Evolutionary conservation across 2,797 vertebrate genomes (phyloP), one percentile per base, ranked within the genome.

Genomic region (Hephaestus fuliginosus): DNA sequence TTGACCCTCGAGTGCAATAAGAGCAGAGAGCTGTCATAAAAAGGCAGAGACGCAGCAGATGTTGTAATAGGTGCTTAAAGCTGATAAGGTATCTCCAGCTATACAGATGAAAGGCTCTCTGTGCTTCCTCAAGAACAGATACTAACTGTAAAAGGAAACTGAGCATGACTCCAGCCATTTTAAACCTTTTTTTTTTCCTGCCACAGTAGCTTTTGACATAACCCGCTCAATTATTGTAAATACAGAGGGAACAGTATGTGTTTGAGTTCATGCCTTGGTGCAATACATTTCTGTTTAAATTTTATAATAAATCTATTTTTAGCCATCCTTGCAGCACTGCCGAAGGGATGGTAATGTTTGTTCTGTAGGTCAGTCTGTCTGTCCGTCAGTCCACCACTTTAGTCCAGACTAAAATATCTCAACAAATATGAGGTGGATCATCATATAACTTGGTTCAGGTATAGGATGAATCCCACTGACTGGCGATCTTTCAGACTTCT

Each of bases 1-100:
- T 83, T 82, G 78, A 90, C 85, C 55, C 25, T 86, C 2, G 1
- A 74, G 64, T 56, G 76, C 4, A 65, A 88, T 90, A 88, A 90
- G 70, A 72, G 13, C 3, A 14, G 63, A 65, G 60, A 51, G 67
- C 36, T 4, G 2, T 80, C 88, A 82, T 91, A 90, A 90, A 93
- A 81, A 55, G 20, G 44, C 58, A 58, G 67, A 80, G 77, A 74
- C 7, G 44, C 56, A 78, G 74, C 55, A 67, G 70, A 85, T 88
- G 78, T 68, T 80, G 57, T 78, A 75, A 86, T 70, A 70, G 82
- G 80, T 86, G 65, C 77, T 89, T 78, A 85, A 81, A 71, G 63
- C 71, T 85, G 89, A 92, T 92, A 92, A 88, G 80, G 22, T 14
- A 39, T 81, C 53, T 55, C 56, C 39, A 72, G 18, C 25, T 71